Evolutionary conservation across 2,888 invertebrate species (phyloP).

Genomic region (Caenorhabditis sp.): DNA sequence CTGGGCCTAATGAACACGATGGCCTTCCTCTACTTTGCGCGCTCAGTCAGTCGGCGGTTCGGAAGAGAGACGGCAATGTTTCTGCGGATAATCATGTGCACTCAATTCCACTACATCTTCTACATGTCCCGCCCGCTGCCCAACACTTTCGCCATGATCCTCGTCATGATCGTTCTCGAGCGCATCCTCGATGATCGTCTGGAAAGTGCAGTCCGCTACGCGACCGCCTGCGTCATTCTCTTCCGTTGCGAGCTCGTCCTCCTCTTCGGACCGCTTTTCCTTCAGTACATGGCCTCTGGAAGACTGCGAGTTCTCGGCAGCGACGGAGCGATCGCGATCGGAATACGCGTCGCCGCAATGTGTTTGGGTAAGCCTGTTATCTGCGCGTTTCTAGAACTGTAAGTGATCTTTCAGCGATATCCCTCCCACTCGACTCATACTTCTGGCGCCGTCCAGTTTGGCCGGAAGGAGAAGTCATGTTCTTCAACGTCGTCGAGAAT

Average conservation of each 20-base stretch:
- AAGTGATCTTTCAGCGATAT: constrained; percentile 83
- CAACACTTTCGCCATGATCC: constrained; percentile 92
- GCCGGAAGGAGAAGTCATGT: constrained; percentile 98
- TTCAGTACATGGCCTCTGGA: constrained; percentile 86
- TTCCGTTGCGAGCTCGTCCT: constrained; percentile 88
- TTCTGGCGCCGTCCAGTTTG: constrained; percentile 92
- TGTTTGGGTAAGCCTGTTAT: constrained; percentile 83
- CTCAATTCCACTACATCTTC: constrained; percentile 98
- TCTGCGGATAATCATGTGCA: constrained; percentile 84
- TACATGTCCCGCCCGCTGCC: constrained; percentile 94
- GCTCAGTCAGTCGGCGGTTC: constrained; percentile 86
- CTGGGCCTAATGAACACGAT: constrained; percentile 87
- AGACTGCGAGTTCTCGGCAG: constrained; percentile 83
- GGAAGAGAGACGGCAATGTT: constrained; percentile 85
- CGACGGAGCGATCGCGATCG: constrained; percentile 76
- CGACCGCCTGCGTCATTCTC: constrained; percentile 70
- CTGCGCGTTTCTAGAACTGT: constrained; percentile 61
- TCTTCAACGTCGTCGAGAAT: constrained; percentile 94
- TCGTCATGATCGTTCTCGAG: constrained; percentile 89
- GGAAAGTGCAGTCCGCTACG: constrained; percentile 83
- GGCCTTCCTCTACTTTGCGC: constrained; percentile 86
- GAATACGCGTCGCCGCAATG: constrained; percentile 79
- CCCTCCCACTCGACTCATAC: constrained; percentile 89
- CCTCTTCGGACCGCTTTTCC: constrained; percentile 86
- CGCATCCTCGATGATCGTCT: constrained; percentile 87